phyloP scores from a whole-genome alignment of 35 echinoderm and acorn worm species.

The Eucidaris tribuloides region DNA sequence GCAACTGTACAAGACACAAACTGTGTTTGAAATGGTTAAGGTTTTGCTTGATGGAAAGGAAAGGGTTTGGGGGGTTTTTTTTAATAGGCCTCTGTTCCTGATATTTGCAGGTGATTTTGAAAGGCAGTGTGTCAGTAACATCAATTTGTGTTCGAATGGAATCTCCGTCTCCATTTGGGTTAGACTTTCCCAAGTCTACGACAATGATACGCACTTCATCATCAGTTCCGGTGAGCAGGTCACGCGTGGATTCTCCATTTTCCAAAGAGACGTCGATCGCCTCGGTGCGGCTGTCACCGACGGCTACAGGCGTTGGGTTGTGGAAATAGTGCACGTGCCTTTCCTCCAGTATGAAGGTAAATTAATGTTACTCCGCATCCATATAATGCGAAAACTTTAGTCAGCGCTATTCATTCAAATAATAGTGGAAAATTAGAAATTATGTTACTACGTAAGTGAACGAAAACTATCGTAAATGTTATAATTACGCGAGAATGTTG shows the following conservation, averaged over 20 bases:
- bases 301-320: constrained; percentile 67
- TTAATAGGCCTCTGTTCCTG: no score
- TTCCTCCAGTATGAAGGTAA: constrained; percentile 57
- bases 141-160: constrained; percentile 44
- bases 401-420: not conserved
- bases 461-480: not conserved
- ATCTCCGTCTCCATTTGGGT: constrained; percentile 75
- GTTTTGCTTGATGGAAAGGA: no score
- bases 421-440: not conserved
- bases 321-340: constrained; percentile 44
- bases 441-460: not conserved
- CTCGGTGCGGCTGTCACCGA: constrained; percentile 89
- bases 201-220: constrained; percentile 80
- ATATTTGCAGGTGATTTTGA: constrained; percentile 69
- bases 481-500: not conserved
- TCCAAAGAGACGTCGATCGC: constrained; percentile 57
- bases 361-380: not conserved
- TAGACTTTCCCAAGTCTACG: constrained; percentile 54
- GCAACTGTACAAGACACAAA: no score
- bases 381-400: not conserved
- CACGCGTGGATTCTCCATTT: constrained; percentile 75
- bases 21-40: no score
- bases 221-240: constrained; percentile 90
- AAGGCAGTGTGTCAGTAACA: constrained; percentile 59
- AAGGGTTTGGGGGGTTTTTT: no score